A percentile compares a stretch with the other conserved stretches of the same genome.
Evolutionary conservation across 2,888 invertebrate genomes (phyloP).

Genomic region (Helleia helle): DNA sequence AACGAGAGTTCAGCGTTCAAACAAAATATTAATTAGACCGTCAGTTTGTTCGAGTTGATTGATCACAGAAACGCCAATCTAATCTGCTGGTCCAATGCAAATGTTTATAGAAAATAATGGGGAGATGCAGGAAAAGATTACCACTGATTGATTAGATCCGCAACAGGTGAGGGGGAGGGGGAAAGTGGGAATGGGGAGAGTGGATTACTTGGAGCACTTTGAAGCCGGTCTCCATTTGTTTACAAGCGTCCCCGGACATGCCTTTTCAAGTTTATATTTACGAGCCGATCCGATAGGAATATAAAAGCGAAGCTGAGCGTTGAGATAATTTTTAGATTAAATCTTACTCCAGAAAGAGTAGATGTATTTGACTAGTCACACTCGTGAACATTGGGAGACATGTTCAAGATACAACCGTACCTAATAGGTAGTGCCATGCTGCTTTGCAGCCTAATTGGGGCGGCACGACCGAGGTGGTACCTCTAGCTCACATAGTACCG

Average conservation of each 20-base stretch:
- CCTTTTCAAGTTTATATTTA: constrained; percentile 8
- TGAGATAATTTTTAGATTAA: no score
- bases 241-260: constrained; percentile 6
- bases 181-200: constrained; percentile 4
- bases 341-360: no score
- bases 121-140: constrained; percentile 21
- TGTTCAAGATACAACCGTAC: no score
- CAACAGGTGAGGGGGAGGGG: constrained; percentile 22
- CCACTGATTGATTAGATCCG: constrained; percentile 26
- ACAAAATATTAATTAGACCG: constrained; percentile 8
- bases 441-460: no score
- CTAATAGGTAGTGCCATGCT: no score
- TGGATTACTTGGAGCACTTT: constrained; percentile 12
- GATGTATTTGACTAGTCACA: no score
- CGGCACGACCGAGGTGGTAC: no score
- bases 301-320: background rate
- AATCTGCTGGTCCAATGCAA: constrained; percentile 20
- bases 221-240: constrained; percentile 10
- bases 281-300: background rate
- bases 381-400: no score
- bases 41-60: constrained; percentile 27
- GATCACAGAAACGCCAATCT: constrained; percentile 26
- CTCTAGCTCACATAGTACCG: no score
- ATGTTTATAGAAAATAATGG: constrained; percentile 21
- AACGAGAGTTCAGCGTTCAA: constrained; percentile 3